A percentile compares a stretch with the other conserved stretches of the same genome.
phyloP scores from a whole-genome alignment of 2,888 invertebrate genomes.

The Trachelus iudaicus region DNA sequence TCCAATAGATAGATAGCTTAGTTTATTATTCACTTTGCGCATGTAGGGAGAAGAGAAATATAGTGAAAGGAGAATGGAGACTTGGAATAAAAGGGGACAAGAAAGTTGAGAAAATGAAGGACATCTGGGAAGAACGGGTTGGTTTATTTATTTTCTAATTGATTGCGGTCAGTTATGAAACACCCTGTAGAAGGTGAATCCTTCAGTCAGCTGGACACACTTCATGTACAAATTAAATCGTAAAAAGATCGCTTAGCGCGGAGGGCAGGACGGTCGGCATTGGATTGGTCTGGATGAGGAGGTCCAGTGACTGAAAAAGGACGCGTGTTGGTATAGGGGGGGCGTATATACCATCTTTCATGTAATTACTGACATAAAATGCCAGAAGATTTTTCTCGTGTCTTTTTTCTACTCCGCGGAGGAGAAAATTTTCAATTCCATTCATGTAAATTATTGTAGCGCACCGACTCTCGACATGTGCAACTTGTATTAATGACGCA shows the following conservation, averaged over 20 bases:
- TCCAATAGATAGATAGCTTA: neutral
- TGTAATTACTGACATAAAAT: conserved; percentile 63
- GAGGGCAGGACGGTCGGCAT: conserved; percentile 19
- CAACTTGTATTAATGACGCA: conserved; percentile 66
- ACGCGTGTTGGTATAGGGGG: conserved; percentile 33
- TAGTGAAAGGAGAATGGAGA: neutral
- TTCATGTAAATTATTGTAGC: conserved; percentile 66
- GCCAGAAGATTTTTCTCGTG: conserved; percentile 53
- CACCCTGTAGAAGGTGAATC: conserved; percentile 6
- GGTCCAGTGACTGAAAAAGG: conserved; percentile 26
- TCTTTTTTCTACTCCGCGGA: conserved; percentile 60
- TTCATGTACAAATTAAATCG: conserved; percentile 49
- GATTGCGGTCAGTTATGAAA: neutral
- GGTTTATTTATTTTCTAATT: neutral
- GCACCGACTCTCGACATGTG: conserved; percentile 65
- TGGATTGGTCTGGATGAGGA: conserved; percentile 17
- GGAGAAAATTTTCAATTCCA: conserved; percentile 66
- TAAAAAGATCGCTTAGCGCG: conserved; percentile 39
- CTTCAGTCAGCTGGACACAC: conserved; percentile 42
- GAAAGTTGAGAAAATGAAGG: neutral
- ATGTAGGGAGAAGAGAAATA: neutral
- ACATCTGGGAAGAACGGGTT: neutral
- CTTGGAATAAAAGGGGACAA: neutral
- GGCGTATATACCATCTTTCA: conserved; percentile 56
- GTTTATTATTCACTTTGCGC: neutral